A percentile compares a stretch with the other conserved stretches of the same genome.
Conservation (phyloP, 1,140 invertebrate species). For the Chrysomallon squamiferum region DNA sequence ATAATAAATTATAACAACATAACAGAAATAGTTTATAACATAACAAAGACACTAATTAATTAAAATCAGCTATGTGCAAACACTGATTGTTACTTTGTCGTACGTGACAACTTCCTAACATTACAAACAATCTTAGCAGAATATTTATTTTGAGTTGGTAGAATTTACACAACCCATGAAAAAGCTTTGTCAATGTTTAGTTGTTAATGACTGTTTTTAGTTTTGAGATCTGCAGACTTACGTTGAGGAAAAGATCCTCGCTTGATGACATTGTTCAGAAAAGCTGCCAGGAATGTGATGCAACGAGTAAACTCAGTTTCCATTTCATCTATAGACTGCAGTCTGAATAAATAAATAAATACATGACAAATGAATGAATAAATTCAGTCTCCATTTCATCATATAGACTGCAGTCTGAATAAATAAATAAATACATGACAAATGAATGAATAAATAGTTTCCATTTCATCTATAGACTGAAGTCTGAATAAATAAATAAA, state of each 20-base stretch:
- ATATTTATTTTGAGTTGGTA: too few species aligned
- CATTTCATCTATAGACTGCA: constrained; percentile 43
- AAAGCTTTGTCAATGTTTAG: too few species aligned
- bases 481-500: constrained; percentile 33
- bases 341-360: constrained; percentile 30
- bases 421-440: not conserved
- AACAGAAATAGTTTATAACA: too few species aligned
- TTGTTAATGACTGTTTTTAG: too few species aligned
- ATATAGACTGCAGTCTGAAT: not conserved
- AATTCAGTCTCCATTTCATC: not conserved
- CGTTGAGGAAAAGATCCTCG: constrained; percentile 58
- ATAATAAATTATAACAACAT: too few species aligned
- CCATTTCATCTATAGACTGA: constrained; percentile 45
- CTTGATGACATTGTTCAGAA: constrained; percentile 56
- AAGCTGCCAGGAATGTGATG: constrained; percentile 57
- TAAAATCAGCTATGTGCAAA: too few species aligned
- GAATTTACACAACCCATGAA: too few species aligned
- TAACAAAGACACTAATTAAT: too few species aligned
- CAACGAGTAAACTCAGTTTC: constrained; percentile 52
- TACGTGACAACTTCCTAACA: too few species aligned
- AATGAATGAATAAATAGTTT: constrained; percentile 10
- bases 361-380: too few species aligned
- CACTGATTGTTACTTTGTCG: too few species aligned
- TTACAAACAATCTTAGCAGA: too few species aligned
- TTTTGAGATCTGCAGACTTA: constrained; percentile 36